These are phyloP conservation scores for Lepisosteus osseus DNA, from an alignment of 2,113 vertebrate species.

Conservation along the genomic window DNA sequence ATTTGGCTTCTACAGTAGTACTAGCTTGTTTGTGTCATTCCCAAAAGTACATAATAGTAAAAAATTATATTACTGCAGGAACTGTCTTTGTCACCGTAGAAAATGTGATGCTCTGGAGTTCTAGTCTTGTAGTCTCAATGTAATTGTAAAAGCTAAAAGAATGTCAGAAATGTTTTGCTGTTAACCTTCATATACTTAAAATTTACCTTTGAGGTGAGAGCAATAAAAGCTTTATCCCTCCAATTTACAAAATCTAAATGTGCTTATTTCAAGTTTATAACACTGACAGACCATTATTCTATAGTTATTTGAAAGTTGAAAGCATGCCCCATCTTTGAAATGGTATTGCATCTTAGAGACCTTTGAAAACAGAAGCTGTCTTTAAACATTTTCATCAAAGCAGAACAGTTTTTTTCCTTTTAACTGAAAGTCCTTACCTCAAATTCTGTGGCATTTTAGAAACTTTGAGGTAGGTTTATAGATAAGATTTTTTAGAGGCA, in stretches of 20 bases:
- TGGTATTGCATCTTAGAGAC: conserved; percentile 14
- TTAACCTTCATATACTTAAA: conserved; percentile 11
- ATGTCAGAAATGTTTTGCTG: background rate
- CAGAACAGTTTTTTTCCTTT: conserved; percentile 10
- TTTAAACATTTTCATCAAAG: conserved; percentile 38
- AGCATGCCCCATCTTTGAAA: conserved; percentile 22
- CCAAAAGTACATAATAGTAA: no score
- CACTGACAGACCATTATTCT: background rate
- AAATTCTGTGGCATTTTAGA: conserved; percentile 32
- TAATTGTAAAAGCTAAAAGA: background rate
- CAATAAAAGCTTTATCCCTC: background rate
- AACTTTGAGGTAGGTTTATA: conserved; percentile 38
- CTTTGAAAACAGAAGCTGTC: conserved; percentile 28
- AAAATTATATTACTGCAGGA: no score
- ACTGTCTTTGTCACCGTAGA: no score
- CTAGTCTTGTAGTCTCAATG: no score
- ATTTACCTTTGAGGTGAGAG: conserved; percentile 23
- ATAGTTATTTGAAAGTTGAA: conserved; percentile 2
- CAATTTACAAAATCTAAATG: conserved; percentile 16
- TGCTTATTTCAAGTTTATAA: background rate
- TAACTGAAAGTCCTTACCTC: conserved; percentile 35
- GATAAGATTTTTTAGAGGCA: conserved; percentile 36
- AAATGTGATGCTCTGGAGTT: no score
- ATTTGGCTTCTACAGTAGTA: no score
- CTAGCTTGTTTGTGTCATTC: no score